Conservation (phyloP, 2,888 invertebrate species). For the Pseudoips prasinana region DNA sequence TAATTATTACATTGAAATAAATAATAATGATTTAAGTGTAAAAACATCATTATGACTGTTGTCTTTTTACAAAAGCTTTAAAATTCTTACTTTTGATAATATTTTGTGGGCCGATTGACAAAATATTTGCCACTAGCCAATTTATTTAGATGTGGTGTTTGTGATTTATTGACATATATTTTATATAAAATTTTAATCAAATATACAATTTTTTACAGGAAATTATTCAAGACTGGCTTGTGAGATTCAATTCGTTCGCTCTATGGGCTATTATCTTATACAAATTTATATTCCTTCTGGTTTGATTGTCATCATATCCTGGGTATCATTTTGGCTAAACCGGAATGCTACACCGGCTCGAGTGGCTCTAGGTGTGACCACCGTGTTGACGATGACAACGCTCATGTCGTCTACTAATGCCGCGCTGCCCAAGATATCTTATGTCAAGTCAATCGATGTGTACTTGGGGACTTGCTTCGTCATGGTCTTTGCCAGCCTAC, state of each 20-base stretch:
- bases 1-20: too few species aligned
- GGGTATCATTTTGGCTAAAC: conserved; percentile 98
- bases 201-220: conserved; percentile 81
- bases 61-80: not conserved
- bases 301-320: conserved; percentile 97
- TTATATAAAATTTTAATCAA: too few species aligned
- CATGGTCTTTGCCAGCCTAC: conserved; percentile 98
- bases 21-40: not conserved
- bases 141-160: too few species aligned
- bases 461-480: conserved; percentile 99
- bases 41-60: conserved; percentile 5
- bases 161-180: too few species aligned
- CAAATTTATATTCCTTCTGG: conserved; percentile 99
- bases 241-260: conserved; percentile 98
- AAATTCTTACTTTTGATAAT: not conserved
- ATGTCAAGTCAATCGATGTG: conserved; percentile 98
- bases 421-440: conserved; percentile 98
- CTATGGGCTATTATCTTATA: conserved; percentile 99
- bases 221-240: conserved; percentile 98
- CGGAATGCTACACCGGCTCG: conserved; percentile 97
- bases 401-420: conserved; percentile 98
- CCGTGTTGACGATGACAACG: conserved; percentile 98
- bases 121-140: not conserved
- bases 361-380: conserved; percentile 96
- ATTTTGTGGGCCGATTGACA: not conserved